Percentiles rank a stretch among this genome's conserved stretches.
Evolutionary conservation across 1,140 invertebrate species (phyloP).

Genomic region (Neotoxoptera formosana): DNA sequence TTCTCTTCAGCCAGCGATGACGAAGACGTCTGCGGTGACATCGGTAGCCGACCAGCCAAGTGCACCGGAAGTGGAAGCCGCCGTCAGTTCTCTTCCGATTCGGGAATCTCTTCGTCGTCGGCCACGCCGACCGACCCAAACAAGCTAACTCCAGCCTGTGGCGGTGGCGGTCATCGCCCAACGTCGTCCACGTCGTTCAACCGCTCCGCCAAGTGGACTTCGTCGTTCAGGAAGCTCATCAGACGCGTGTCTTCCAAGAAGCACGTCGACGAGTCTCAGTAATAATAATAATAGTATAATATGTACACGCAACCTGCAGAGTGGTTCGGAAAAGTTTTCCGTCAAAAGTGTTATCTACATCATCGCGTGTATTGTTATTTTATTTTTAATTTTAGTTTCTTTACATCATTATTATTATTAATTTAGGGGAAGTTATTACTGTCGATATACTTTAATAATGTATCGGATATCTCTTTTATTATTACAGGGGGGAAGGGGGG

Average conservation of each 20-base stretch:
- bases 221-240: constrained; percentile 68
- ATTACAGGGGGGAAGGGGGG: not conserved
- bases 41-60: constrained; percentile 61
- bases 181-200: constrained; percentile 59
- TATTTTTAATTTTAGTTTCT: not conserved
- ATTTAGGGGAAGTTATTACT: not conserved
- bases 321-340: not conserved
- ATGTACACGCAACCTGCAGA: not conserved
- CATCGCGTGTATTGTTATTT: not conserved
- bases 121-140: constrained; percentile 61
- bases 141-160: constrained; percentile 61
- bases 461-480: not conserved
- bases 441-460: not conserved
- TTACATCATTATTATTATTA: not conserved
- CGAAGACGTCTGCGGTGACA: constrained; percentile 63
- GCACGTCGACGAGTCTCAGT: not conserved
- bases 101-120: constrained; percentile 61
- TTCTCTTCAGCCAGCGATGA: constrained; percentile 63
- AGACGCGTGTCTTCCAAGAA: constrained; percentile 64
- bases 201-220: constrained; percentile 67
- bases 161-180: constrained; percentile 61
- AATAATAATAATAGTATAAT: not conserved
- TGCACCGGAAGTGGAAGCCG: constrained; percentile 61
- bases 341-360: not conserved
- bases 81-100: constrained; percentile 64